Percentiles rank a stretch among this genome's conserved stretches.
Evolutionary conservation across 2,113 vertebrate genomes (phyloP).

Genomic region (Ancistrus triradiatus): DNA sequence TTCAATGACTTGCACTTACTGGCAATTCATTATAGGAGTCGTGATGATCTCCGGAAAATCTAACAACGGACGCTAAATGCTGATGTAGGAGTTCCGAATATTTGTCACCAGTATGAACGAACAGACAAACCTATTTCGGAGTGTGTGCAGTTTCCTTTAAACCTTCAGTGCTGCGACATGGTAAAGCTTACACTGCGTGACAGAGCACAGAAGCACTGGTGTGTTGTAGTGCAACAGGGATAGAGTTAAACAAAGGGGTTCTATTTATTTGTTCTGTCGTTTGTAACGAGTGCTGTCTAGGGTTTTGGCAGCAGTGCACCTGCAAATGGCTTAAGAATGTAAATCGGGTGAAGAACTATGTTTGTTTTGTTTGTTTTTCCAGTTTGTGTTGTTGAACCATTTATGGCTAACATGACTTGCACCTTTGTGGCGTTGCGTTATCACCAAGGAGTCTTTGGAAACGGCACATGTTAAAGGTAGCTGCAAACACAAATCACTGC

Average conservation of each 20-base stretch:
- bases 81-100: no score
- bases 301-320: conserved; percentile 63
- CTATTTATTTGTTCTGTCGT: conserved; percentile 59
- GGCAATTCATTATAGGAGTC: no score
- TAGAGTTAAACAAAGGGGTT: neutral
- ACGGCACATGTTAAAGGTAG: neutral
- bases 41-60: no score
- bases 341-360: conserved; percentile 73
- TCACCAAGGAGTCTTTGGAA: neutral
- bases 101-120: neutral
- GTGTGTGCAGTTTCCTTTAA: no score
- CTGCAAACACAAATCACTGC: neutral
- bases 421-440: neutral
- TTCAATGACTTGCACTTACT: no score
- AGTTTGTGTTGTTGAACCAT: no score
- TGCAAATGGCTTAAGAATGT: conserved; percentile 92
- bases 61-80: no score
- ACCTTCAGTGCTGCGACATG: no score
- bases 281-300: conserved; percentile 52
- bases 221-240: conserved; percentile 53
- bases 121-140: no score
- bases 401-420: no score
- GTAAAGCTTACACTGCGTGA: conserved; percentile 51
- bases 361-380: no score
- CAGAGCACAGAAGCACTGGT: conserved; percentile 53